Evolutionary conservation across 2,113 vertebrate genomes (phyloP), one percentile per base, ranked within the genome.

Genomic region (Psammodynastes pulverulentus): DNA sequence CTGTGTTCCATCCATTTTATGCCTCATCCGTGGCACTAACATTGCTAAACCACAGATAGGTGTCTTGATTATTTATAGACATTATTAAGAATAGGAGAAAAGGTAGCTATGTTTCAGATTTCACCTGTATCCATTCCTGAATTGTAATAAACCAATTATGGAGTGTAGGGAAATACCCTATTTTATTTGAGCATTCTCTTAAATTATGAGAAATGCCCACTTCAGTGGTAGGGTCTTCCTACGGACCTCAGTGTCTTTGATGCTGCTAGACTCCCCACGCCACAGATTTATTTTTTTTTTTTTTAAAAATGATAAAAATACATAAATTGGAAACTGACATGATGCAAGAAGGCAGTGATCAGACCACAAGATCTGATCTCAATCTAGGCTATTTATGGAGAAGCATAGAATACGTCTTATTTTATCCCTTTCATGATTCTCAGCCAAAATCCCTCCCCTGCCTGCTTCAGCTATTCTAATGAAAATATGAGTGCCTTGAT

Each of bases 1-100:
- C 94, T 92, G 0, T 0, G 0, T 94, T 96, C 92, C 93, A 95
- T 93, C 94, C 87, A 92, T 93, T 56, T 46, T 52, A 90, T 95
- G 94, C 95, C 95, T 96, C 95, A 94, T 88, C 45, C 23, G 2
- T 90, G 84, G 92, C 93, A 95, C 93, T 72, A 92, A 95, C 62
- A 92, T 89, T 48, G 67, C 45, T 48, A 93, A 95, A 96, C 95
- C 93, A 92, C 95, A 95, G 91, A 89, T 92, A 89, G 17, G 58
- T 79, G 89, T 94, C 49, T 95, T 34, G 93, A 58, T 93, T 89
- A 91, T 45, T 86, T 88, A 51, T 4, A 86, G 34, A n/a, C 49
- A 88, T 89, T 84, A 84, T 90, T 86, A 91, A 96, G 91, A 24
- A 19, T 53, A 72, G 29, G 92, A 94, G 94, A 94, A 6, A 1